phyloP scores from a whole-genome alignment of 2,113 vertebrate species.

The Amblyopsis rosae region DNA sequence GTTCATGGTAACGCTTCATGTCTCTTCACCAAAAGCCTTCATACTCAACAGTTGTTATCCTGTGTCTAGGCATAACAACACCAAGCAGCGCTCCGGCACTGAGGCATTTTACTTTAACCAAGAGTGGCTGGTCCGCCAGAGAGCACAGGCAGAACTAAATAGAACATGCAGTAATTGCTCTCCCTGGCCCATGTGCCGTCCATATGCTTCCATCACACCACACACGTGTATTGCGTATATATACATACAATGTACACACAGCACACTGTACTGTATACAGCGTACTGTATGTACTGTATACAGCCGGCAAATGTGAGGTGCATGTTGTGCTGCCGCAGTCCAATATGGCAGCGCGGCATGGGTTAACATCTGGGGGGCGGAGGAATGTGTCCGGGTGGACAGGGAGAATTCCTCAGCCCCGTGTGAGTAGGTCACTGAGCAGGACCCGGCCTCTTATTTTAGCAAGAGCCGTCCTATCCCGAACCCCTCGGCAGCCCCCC shows the following conservation, averaged over 20 bases:
- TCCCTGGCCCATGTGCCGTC: too few relatives aligned
- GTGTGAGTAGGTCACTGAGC: slow-evolving; percentile 63
- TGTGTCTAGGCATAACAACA: too few relatives aligned
- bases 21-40: too few relatives aligned
- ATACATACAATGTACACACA: too few relatives aligned
- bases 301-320: neutral
- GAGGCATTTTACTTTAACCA: too few relatives aligned
- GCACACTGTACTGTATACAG: neutral
- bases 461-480: slow-evolving; percentile 41
- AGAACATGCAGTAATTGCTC: too few relatives aligned
- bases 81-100: too few relatives aligned
- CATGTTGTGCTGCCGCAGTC: slow-evolving; percentile 15
- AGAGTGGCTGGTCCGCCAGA: too few relatives aligned
- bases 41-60: too few relatives aligned
- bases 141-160: too few relatives aligned
- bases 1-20: neutral
- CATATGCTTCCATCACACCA: too few relatives aligned
- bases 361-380: slow-evolving; percentile 64
- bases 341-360: slow-evolving; percentile 40
- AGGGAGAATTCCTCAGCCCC: slow-evolving; percentile 69
- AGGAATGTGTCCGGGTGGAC: slow-evolving; percentile 70
- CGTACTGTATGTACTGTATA: neutral
- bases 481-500: slow-evolving; percentile 32
- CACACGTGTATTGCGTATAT: too few relatives aligned
- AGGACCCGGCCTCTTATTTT: slow-evolving; percentile 67